Evolutionary conservation across 2,113 vertebrate genomes (phyloP).

Genomic region (Pycnonotus jocosus): DNA sequence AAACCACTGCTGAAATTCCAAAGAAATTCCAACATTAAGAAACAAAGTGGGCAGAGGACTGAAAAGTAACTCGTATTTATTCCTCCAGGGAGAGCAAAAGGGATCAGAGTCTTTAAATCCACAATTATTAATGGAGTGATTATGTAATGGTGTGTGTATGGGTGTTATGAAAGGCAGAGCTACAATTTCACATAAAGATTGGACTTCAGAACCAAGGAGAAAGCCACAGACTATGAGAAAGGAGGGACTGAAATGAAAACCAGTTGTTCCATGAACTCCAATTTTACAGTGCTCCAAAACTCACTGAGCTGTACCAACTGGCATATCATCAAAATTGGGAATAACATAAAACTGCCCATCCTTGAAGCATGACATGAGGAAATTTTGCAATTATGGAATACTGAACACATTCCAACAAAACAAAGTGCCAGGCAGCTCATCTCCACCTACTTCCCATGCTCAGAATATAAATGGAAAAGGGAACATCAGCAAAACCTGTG

Average conservation of each 20-base stretch:
- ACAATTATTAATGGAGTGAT: background rate
- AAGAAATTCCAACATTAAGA: background rate
- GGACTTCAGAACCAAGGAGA: background rate
- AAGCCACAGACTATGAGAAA: background rate
- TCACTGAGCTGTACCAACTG: conserved; percentile 7
- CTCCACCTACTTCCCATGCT: conserved; percentile 11
- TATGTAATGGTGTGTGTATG: background rate
- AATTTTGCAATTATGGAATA: conserved; percentile 45
- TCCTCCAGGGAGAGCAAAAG: background rate
- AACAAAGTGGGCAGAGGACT: background rate
- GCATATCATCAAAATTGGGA: conserved; percentile 14
- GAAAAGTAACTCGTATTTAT: background rate
- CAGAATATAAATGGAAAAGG: conserved; percentile 29
- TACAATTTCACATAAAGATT: background rate
- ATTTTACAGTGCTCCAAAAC: background rate
- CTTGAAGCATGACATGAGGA: conserved; percentile 37
- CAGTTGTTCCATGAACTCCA: background rate
- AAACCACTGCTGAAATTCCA: background rate
- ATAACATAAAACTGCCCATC: conserved; percentile 28
- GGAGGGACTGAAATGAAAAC: background rate
- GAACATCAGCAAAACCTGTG: background rate
- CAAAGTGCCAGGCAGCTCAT: conserved; percentile 11
- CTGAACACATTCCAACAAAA: conserved; percentile 25
- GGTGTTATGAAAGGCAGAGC: background rate
- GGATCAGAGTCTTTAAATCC: background rate